A percentile compares a stretch with the other conserved stretches of the same genome.
phyloP scores from a whole-genome alignment of 2,888 invertebrate species.

The Epinotia brunnichana region DNA sequence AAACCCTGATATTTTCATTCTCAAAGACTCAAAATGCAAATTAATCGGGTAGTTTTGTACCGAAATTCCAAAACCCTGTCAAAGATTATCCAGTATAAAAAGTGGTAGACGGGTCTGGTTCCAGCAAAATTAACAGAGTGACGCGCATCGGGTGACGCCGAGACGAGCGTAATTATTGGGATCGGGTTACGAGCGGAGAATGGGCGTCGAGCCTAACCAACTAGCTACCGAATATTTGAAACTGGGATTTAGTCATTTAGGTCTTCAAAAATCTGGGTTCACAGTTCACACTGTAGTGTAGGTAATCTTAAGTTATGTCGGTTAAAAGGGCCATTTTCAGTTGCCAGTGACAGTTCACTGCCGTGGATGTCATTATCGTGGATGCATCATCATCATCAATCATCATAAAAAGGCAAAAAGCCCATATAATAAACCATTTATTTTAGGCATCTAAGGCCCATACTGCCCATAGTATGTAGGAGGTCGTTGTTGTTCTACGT shows the following conservation, averaged over 20 bases:
- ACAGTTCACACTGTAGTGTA: no score
- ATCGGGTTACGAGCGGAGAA: conserved; percentile 18
- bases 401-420: no score
- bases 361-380: no score
- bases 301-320: no score
- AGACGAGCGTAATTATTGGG: conserved; percentile 27
- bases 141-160: conserved; percentile 20
- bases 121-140: conserved; percentile 30
- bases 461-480: no score
- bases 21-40: not conserved
- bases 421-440: no score
- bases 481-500: no score
- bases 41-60: not conserved
- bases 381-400: no score
- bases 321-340: no score
- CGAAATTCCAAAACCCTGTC: conserved; percentile 8
- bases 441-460: no score
- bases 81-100: conserved; percentile 19
- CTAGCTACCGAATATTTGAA: conserved; percentile 1
- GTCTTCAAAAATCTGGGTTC: not conserved
- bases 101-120: conserved; percentile 26
- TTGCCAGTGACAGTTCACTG: no score
- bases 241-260: not conserved
- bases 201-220: conserved; percentile 2
- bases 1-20: not conserved